Conservation (phyloP, 2,888 invertebrate species). For the Teleogryllus oceanicus region DNA sequence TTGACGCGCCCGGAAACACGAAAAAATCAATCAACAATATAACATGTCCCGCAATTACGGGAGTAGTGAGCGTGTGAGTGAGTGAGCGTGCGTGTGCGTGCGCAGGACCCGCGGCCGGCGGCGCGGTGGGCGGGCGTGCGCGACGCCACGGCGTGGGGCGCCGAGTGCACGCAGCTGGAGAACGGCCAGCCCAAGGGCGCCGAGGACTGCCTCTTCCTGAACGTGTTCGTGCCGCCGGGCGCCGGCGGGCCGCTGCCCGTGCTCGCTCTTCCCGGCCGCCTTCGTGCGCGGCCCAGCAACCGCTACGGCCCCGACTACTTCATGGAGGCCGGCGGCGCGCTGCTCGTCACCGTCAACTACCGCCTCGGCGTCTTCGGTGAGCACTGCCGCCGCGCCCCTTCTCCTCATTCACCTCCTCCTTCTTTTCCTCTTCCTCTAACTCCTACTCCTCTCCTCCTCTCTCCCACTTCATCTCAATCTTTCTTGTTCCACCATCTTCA, state of each 20-base stretch:
- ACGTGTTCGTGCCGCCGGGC: background rate
- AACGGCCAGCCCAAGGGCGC: background rate
- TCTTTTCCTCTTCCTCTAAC: too few species aligned
- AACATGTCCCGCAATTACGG: too few species aligned
- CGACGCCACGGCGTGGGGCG: background rate
- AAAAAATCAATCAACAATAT: too few species aligned
- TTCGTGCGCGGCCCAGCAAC: background rate
- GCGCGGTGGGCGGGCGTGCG: background rate
- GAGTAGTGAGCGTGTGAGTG: too few species aligned
- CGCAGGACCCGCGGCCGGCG: background rate
- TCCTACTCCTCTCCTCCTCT: too few species aligned
- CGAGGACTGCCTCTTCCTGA: slow-evolving; percentile 24
- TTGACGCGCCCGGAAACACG: too few species aligned
- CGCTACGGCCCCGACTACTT: slow-evolving; percentile 19
- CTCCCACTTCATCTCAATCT: too few species aligned
- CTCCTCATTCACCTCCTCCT: too few species aligned
- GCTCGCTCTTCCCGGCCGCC: slow-evolving; percentile 19
- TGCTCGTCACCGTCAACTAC: slow-evolving; percentile 24
- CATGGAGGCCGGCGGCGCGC: background rate
- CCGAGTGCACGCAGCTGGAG: background rate
- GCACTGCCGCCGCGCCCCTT: background rate
- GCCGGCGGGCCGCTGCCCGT: background rate
- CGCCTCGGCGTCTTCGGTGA: slow-evolving; percentile 22
- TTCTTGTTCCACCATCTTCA: too few species aligned
- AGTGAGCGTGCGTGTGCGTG: background rate